phyloP scores from a whole-genome alignment of 2,888 invertebrate genomes.

The Harmothoe impar region DNA sequence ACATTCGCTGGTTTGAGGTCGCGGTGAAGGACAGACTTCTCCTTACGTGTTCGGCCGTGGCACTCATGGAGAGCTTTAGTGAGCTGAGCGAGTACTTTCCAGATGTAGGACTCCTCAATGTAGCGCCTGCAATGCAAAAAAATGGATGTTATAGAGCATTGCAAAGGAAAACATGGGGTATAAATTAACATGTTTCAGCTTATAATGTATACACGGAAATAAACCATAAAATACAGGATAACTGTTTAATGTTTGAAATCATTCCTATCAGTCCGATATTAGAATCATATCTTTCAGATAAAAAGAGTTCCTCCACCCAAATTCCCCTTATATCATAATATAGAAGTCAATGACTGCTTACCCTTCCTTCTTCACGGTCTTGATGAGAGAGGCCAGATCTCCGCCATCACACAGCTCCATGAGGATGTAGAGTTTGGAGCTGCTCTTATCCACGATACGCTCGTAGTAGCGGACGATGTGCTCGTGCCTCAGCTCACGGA shows the following conservation, averaged over 20 bases:
- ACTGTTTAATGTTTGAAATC: too few relatives aligned
- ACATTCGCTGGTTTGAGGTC: slow-evolving; percentile 86
- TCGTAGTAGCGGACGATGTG: slow-evolving; percentile 87
- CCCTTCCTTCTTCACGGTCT: slow-evolving; percentile 84
- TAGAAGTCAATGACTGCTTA: slow-evolving; percentile 70
- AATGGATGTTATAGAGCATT: not conserved
- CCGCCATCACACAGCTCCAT: slow-evolving; percentile 88
- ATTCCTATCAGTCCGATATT: too few relatives aligned
- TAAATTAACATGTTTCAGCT: too few relatives aligned
- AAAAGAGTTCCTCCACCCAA: too few relatives aligned
- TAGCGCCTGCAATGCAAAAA: slow-evolving; percentile 80
- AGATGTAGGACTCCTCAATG: slow-evolving; percentile 87
- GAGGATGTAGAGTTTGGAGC: slow-evolving; percentile 86
- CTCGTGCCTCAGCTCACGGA: slow-evolving; percentile 85
- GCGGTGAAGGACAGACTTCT: slow-evolving; percentile 85
- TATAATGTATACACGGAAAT: too few relatives aligned
- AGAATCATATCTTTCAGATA: too few relatives aligned
- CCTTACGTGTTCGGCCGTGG: slow-evolving; percentile 83
- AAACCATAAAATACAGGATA: too few relatives aligned
- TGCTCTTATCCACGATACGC: slow-evolving; percentile 86
- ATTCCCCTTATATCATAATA: too few relatives aligned
- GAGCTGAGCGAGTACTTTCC: slow-evolving; percentile 87
- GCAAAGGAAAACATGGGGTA: too few relatives aligned
- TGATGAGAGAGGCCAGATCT: slow-evolving; percentile 86
- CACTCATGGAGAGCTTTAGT: slow-evolving; percentile 85